These are phyloP conservation scores for Tetramorium bicarinatum DNA, from an alignment of 2,888 invertebrate species.

Conservation along the genomic window DNA sequence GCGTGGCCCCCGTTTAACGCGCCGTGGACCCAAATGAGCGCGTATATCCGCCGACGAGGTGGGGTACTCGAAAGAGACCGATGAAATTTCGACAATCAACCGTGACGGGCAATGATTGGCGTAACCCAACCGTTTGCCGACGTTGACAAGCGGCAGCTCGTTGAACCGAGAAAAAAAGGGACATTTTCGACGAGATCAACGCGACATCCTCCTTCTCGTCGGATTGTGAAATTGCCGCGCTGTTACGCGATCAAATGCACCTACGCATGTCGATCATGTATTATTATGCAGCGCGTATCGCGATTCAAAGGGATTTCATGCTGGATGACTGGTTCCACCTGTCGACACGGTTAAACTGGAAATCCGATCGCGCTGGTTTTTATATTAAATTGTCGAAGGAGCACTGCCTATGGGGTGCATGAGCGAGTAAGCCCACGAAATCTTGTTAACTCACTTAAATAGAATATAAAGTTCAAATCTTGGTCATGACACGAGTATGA, in stretches of 20 bases:
- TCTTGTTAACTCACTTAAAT: constrained; percentile 4
- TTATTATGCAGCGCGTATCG: background rate
- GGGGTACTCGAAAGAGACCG: background rate
- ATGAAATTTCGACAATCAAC: constrained; percentile 50
- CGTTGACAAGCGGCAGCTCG: background rate
- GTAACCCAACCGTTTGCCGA: constrained; percentile 6
- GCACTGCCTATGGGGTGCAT: background rate
- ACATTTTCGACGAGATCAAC: constrained; percentile 9
- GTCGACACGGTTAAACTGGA: background rate
- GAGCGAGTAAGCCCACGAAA: no score
- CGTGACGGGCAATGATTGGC: constrained; percentile 51
- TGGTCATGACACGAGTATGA: background rate
- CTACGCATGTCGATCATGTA: constrained; percentile 10
- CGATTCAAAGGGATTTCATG: constrained; percentile 18
- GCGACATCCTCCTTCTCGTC: background rate
- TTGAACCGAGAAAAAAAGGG: background rate
- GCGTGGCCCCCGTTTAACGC: constrained; percentile 3
- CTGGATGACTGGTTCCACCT: background rate
- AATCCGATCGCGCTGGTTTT: background rate
- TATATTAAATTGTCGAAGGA: constrained; percentile 3
- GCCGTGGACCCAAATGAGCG: background rate
- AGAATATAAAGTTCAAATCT: background rate
- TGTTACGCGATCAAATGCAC: constrained; percentile 10
- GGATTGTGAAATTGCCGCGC: background rate
- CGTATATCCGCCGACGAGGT: background rate